A percentile compares a stretch with the other conserved stretches of the same genome.
phyloP scores from a whole-genome alignment of 2,797 vertebrate genomes.

The Spizella passerina region DNA sequence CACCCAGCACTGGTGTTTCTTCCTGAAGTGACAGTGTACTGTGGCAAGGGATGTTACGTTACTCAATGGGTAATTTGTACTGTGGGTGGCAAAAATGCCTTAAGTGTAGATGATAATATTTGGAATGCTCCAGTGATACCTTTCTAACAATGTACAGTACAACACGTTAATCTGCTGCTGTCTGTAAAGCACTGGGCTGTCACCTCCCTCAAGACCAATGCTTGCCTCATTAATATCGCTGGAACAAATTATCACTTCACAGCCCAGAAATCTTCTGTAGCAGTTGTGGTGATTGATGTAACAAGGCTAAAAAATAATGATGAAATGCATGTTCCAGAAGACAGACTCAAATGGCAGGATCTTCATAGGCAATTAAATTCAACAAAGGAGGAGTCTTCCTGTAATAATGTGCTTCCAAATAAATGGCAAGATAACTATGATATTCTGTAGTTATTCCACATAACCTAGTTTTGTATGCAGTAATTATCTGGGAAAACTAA shows the following conservation, averaged over 20 bases:
- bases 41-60: not conserved
- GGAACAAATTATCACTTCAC: constrained; percentile 85
- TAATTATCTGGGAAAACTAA: constrained; percentile 62
- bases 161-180: constrained; percentile 70
- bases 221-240: constrained; percentile 82
- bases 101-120: not conserved
- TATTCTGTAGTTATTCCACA: constrained; percentile 54
- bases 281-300: constrained; percentile 82
- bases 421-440: constrained; percentile 64
- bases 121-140: constrained; percentile 7
- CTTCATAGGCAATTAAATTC: constrained; percentile 83
- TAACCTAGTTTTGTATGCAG: constrained; percentile 50
- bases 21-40: not conserved
- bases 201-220: constrained; percentile 78
- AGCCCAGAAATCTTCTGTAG: constrained; percentile 80
- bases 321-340: constrained; percentile 80
- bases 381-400: constrained; percentile 72
- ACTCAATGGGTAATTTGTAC: not conserved
- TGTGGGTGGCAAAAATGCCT: constrained; percentile 1
- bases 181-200: constrained; percentile 73
- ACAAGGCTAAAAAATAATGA: constrained; percentile 83
- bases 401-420: constrained; percentile 75
- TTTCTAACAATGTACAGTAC: constrained; percentile 18
- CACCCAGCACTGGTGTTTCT: not conserved
- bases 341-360: constrained; percentile 77